These are phyloP conservation scores for Leptinotarsa tumamoca DNA, from an alignment of 2,888 invertebrate genomes.

Conservation along the genomic window DNA sequence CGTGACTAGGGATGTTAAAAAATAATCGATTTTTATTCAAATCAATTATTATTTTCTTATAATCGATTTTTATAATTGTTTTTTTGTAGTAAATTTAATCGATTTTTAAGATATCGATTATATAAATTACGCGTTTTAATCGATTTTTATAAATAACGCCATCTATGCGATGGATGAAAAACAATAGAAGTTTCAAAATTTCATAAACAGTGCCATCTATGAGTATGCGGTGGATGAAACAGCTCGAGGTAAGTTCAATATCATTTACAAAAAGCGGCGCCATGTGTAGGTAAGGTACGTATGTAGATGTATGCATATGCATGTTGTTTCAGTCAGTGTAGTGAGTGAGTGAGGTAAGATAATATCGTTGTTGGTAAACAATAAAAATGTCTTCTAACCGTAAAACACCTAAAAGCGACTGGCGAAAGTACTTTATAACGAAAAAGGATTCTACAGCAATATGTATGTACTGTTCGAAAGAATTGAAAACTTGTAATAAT, in stretches of 20 bases:
- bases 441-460: not conserved
- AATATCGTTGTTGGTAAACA: not conserved
- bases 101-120: conserved; percentile 20
- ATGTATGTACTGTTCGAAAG: conserved; percentile 15
- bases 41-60: conserved; percentile 18
- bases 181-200: too few relatives aligned
- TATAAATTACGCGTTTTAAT: conserved; percentile 10
- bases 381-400: not conserved
- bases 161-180: not conserved
- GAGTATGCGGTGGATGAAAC: too few relatives aligned
- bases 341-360: not conserved
- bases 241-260: not conserved
- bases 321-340: too few relatives aligned
- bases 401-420: not conserved
- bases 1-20: conserved; percentile 10
- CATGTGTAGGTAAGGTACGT: too few relatives aligned
- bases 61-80: not conserved
- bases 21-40: conserved; percentile 15
- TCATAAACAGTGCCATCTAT: too few relatives aligned
- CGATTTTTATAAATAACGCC: conserved; percentile 19
- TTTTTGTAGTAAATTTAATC: conserved; percentile 8
- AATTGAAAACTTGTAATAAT: conserved; percentile 10
- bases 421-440: not conserved
- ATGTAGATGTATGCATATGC: too few relatives aligned
- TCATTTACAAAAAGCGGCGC: too few relatives aligned